Evolutionary conservation across 2,113 vertebrate species (phyloP).

Genomic region (Cyprinodon tularosa): DNA sequence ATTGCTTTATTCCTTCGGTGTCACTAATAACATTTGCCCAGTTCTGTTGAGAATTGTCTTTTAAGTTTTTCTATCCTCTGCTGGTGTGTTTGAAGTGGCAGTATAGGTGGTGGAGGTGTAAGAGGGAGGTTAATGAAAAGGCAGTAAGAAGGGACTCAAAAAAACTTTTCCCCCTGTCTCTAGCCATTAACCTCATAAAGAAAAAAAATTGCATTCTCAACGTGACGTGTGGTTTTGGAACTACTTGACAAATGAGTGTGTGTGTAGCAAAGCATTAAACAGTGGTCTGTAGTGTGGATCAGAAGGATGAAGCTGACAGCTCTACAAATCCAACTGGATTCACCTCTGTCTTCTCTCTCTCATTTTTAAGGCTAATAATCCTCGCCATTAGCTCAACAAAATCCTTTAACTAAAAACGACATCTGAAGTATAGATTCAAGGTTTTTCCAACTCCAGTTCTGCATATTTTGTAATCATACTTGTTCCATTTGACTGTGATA

Average conservation of each 20-base stretch:
- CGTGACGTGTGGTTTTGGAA: background rate
- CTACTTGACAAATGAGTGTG: slow-evolving; percentile 1
- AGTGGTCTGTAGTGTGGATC: slow-evolving; percentile 54
- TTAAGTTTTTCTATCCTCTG: background rate
- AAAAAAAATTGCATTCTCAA: background rate
- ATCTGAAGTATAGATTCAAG: background rate
- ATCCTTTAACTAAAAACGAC: slow-evolving; percentile 11
- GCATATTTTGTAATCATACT: background rate
- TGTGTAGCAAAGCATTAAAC: slow-evolving; percentile 24
- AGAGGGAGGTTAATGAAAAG: slow-evolving; percentile 56
- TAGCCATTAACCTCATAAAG: slow-evolving; percentile 7
- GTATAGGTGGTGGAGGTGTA: slow-evolving; percentile 29
- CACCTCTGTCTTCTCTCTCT: slow-evolving; percentile 22
- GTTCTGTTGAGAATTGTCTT: background rate
- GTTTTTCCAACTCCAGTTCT: background rate
- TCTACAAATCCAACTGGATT: slow-evolving; percentile 49
- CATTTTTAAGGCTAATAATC: slow-evolving; percentile 41
- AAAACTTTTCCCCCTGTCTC: slow-evolving; percentile 24
- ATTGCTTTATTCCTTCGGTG: background rate
- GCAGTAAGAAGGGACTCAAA: slow-evolving; percentile 13
- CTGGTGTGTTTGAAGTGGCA: slow-evolving; percentile 40
- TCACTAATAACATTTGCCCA: background rate
- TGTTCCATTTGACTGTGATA: background rate
- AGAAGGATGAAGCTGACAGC: slow-evolving; percentile 64
- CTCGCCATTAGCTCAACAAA: slow-evolving; percentile 62